Conservation (phyloP, 2,797 vertebrate species). For the Adrianichthys oophorus region DNA sequence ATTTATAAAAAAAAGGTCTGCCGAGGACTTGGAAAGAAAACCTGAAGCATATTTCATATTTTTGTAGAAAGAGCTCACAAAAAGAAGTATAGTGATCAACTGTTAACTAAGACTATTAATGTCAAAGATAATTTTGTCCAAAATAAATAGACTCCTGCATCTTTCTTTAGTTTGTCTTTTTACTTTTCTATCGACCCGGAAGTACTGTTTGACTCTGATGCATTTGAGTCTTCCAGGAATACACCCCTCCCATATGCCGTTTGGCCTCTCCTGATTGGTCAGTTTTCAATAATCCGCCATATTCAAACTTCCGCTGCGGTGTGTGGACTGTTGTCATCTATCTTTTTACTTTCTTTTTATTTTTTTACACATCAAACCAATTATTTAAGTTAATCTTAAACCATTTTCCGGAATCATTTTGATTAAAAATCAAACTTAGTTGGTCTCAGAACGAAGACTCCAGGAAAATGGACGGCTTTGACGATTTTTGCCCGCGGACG, state of each 20-base stretch:
- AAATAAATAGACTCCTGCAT: too few relatives aligned
- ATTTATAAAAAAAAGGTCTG: too few relatives aligned
- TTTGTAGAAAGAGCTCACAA: too few relatives aligned
- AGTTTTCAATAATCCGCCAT: conserved; percentile 68
- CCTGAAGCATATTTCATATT: too few relatives aligned
- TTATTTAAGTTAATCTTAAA: conserved; percentile 1
- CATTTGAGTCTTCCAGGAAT: neutral
- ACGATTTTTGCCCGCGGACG: conserved; percentile 32
- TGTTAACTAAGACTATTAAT: too few relatives aligned
- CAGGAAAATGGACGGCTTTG: conserved; percentile 66
- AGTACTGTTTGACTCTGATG: neutral
- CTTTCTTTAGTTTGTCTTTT: too few relatives aligned
- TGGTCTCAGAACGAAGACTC: neutral
- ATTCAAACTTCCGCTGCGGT: conserved; percentile 76
- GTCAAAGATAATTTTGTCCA: too few relatives aligned
- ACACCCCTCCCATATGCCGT: conserved; percentile 46
- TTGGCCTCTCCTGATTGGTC: conserved; percentile 63
- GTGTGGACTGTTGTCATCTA: conserved; percentile 52
- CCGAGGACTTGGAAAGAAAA: too few relatives aligned
- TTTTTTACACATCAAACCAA: conserved; percentile 42
- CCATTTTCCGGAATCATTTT: neutral
- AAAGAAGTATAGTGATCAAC: too few relatives aligned
- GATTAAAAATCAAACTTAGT: neutral
- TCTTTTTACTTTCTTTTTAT: conserved; percentile 13
- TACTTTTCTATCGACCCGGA: too few relatives aligned